Conservation (phyloP, 2,797 vertebrate species). For the Clarias laeviceps region DNA sequence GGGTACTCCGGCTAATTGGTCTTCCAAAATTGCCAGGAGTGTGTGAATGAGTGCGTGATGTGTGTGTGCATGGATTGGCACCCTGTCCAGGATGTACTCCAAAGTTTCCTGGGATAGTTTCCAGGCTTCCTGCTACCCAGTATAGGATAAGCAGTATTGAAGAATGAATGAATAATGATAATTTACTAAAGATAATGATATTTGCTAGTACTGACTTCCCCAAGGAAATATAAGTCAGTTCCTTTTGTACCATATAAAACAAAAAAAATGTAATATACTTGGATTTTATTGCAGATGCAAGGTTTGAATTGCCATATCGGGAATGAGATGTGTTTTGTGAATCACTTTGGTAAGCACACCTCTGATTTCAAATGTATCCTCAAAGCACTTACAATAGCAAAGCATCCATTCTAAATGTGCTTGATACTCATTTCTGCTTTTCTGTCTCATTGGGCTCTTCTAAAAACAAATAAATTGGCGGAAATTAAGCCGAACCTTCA, state of each 20-base stretch:
- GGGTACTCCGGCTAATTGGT: too few species aligned
- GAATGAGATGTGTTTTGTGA: not conserved
- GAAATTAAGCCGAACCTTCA: conserved; percentile 33
- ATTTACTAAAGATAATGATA: not conserved
- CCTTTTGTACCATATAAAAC: not conserved
- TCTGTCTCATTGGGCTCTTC: not conserved
- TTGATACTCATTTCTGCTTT: not conserved
- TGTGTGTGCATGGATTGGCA: too few species aligned
- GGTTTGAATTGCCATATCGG: not conserved
- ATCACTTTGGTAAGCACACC: not conserved
- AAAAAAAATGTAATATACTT: not conserved
- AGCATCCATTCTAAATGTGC: not conserved
- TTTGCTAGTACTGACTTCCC: not conserved
- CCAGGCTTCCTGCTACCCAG: too few species aligned
- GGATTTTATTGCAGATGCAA: not conserved
- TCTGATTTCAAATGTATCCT: not conserved
- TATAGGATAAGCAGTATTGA: too few species aligned
- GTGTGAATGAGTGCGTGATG: too few species aligned
- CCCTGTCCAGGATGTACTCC: too few species aligned
- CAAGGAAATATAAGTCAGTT: not conserved
- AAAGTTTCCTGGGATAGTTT: too few species aligned
- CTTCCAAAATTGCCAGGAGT: too few species aligned
- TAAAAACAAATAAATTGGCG: conserved; percentile 14
- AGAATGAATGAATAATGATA: not conserved
- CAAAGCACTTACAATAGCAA: not conserved